Conservation (phyloP, 2,113 vertebrate genomes). For the Struthio camelus region DNA sequence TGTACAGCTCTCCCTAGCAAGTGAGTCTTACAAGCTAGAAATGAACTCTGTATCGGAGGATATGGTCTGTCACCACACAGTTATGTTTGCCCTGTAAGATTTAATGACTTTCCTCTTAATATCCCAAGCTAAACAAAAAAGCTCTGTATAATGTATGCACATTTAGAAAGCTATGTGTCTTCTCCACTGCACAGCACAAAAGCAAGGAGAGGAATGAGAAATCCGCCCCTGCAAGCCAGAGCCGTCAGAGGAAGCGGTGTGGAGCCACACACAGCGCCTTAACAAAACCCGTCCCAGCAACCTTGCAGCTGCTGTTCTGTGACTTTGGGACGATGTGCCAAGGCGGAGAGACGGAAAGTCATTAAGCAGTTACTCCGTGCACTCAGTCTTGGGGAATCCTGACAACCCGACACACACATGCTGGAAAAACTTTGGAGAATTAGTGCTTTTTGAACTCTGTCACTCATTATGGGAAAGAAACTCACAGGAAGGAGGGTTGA, state of each 20-base stretch:
- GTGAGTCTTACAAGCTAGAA: background rate
- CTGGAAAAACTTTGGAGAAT: background rate
- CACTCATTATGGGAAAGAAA: background rate
- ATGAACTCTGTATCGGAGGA: background rate
- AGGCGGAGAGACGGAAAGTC: background rate
- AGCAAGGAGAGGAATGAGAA: background rate
- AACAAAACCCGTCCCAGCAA: background rate
- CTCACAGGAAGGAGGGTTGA: background rate
- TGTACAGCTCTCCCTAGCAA: background rate
- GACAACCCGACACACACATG: background rate
- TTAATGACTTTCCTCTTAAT: background rate
- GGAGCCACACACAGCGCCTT: fast-evolving
- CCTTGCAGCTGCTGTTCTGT: background rate
- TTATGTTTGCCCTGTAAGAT: background rate
- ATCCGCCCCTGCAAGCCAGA: background rate
- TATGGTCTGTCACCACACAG: background rate
- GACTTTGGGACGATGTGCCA: background rate
- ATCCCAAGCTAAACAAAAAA: background rate
- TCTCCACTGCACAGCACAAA: background rate
- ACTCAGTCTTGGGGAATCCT: background rate
- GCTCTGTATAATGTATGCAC: background rate
- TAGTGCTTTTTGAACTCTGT: background rate
- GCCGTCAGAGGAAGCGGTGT: background rate
- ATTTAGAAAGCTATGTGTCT: background rate
- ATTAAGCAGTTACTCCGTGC: background rate